Evolutionary conservation across 1,140 invertebrate genomes (phyloP).

Genomic region (Pseudomyrmex cubaensis): DNA sequence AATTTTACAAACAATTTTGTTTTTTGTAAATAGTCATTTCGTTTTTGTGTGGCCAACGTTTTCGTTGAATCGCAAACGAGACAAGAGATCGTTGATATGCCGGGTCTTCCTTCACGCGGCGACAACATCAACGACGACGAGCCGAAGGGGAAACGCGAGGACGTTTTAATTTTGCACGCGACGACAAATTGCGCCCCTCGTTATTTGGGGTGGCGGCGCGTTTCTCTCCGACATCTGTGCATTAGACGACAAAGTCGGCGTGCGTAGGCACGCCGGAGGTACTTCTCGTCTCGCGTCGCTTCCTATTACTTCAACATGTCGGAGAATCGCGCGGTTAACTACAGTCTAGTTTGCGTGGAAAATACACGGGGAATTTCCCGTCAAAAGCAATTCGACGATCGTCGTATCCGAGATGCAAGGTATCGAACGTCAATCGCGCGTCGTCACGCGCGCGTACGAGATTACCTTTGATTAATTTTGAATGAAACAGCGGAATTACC

Average conservation of each 20-base stretch:
- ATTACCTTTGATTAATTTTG: too few species aligned
- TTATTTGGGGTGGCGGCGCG: conserved; percentile 65
- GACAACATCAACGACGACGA: conserved; percentile 36
- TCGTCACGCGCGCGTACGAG: too few species aligned
- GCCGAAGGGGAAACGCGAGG: conserved; percentile 15
- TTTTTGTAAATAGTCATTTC: conserved; percentile 14
- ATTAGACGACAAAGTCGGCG: conserved; percentile 52
- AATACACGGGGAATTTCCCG: conserved; percentile 15
- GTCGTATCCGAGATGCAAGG: neutral
- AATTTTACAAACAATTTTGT: too few species aligned
- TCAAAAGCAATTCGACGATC: conserved; percentile 11
- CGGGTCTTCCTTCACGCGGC: conserved; percentile 13
- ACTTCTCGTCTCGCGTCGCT: conserved; percentile 11
- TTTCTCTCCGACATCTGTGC: conserved; percentile 52
- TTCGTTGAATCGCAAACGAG: conserved; percentile 48
- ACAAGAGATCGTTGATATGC: conserved; percentile 47
- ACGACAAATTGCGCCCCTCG: conserved; percentile 73
- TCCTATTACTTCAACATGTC: conserved; percentile 25
- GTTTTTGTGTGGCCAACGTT: neutral
- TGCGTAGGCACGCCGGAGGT: conserved; percentile 25
- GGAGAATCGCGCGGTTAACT: conserved; percentile 62
- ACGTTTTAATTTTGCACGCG: conserved; percentile 74
- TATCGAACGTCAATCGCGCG: neutral
- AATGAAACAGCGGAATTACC: too few species aligned
- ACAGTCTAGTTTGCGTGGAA: conserved; percentile 46